A percentile compares a stretch with the other conserved stretches of the same genome.
phyloP scores from a whole-genome alignment of 1,140 invertebrate genomes.

The Aradophagus sp. region DNA sequence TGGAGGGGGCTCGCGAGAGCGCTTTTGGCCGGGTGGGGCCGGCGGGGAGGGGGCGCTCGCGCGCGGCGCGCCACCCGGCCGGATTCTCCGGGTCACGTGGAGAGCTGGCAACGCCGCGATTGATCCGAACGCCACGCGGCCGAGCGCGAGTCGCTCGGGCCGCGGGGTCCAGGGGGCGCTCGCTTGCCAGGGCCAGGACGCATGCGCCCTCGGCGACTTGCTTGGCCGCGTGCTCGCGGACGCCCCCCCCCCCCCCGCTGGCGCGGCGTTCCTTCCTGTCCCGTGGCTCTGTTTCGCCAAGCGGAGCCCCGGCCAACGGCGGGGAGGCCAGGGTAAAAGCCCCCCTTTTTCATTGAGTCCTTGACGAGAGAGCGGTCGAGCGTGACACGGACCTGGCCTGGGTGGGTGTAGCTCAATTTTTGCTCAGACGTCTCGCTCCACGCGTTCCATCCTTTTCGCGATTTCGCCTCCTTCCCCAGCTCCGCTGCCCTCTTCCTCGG shows the following conservation, averaged over 20 bases:
- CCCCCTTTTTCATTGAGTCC: constrained; percentile 57
- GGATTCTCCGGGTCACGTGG: constrained; percentile 60
- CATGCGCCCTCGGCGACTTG: constrained; percentile 63
- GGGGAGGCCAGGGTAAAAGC: constrained; percentile 49
- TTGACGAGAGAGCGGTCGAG: constrained; percentile 57
- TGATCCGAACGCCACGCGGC: constrained; percentile 74
- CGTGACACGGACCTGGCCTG: constrained; percentile 45
- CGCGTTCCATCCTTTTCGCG: background rate
- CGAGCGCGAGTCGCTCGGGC: constrained; percentile 54
- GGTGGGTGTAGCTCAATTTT: constrained; percentile 52
- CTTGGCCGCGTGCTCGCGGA: constrained; percentile 65
- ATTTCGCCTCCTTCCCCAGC: constrained; percentile 6
- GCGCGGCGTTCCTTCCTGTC: constrained; percentile 20
- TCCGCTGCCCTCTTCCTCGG: too few species aligned
- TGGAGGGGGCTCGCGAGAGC: constrained; percentile 11
- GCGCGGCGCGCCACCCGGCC: constrained; percentile 29
- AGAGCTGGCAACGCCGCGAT: constrained; percentile 67
- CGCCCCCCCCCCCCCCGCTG: constrained; percentile 41
- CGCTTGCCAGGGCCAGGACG: constrained; percentile 64
- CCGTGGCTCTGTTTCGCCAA: constrained; percentile 36
- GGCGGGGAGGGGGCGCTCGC: background rate
- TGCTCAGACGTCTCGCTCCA: constrained; percentile 24
- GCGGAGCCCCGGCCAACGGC: constrained; percentile 47
- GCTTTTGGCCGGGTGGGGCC: constrained; percentile 23
- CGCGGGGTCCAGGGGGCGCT: constrained; percentile 7